Base-by-base conservation (phyloP, 2,797 vertebrate genomes). In the Oreortyx pictus region DNA sequence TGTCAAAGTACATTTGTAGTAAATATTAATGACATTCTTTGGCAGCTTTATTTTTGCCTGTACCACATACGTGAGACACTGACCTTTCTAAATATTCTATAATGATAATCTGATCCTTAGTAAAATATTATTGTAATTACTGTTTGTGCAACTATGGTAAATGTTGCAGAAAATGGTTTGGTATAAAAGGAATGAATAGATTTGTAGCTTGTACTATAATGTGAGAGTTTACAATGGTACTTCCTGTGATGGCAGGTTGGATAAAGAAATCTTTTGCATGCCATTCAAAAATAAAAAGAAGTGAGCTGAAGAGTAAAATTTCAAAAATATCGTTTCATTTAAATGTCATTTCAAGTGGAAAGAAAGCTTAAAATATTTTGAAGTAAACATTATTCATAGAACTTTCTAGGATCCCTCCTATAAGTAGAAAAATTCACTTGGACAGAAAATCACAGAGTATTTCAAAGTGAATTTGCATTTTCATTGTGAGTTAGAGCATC, bases 71-170 rank as follows among this genome's bases (percentile, higher is more conserved):
- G 75, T 49, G 73, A 91, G 70, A 77, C 46, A 75, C 13, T 92
- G 91, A 95, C 81, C 93, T 94, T 95, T 93, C 93, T 88, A 74
- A 89, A 92, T 94, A 88, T 86, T 91, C 81, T 70, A 9, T 59
- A 70, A 41, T 47, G 81, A 84, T 83, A 90, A 86, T 37, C 31
- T 71, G 72, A 83, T 89, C 82, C 35, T 82, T 88, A 79, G 67
- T 52, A 72, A 95, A 95, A 95, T 95, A 90, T 61, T 80, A 78
- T 62, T 88, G 47, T 73, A 91, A 96, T 95, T 94, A 80, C 37
- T 79, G 49, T 75, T 86, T 93, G 83, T 74, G 83, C 52, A 67
- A 5, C 56, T 43, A 4, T 57, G 12, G 61, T 23, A 79, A n/a
- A 25, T 35, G 35, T 37, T 90, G 52, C 37, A 56, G 29, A 88